phyloP scores from a whole-genome alignment of 1,140 invertebrate species.

The Lepidurus couesii region DNA sequence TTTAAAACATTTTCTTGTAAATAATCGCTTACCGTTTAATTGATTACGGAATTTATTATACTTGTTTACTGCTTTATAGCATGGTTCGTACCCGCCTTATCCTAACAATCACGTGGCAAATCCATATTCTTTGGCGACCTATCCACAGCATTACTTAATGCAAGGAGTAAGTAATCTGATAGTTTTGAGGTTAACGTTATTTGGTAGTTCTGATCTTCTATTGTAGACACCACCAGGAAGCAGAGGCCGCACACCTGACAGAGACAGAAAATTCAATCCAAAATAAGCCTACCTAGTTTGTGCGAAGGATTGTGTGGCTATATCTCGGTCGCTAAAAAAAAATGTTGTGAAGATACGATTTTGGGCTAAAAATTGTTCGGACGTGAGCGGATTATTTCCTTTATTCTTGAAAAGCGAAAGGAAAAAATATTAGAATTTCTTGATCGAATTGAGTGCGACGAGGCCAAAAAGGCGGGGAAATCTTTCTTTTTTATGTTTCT shows the following conservation, averaged over 20 bases:
- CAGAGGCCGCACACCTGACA: background rate
- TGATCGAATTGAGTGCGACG: too few relatives aligned
- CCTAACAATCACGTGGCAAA: background rate
- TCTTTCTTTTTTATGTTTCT: background rate
- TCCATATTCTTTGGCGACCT: background rate
- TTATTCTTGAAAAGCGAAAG: background rate
- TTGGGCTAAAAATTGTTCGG: too few relatives aligned
- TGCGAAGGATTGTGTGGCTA: background rate
- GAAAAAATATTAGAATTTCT: too few relatives aligned
- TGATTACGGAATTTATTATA: background rate
- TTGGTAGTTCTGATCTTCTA: background rate
- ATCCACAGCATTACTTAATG: background rate
- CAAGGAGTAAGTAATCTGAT: background rate
- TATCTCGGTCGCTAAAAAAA: too few relatives aligned
- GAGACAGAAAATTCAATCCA: background rate
- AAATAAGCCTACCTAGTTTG: background rate
- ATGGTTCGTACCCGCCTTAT: conserved; percentile 12
- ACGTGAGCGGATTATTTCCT: too few relatives aligned
- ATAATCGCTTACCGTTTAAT: background rate
- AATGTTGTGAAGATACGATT: too few relatives aligned
- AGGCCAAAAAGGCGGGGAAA: too few relatives aligned
- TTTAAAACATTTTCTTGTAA: too few relatives aligned
- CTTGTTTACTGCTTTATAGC: background rate
- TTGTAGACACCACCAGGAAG: background rate
- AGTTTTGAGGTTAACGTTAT: background rate